Evolutionary conservation across 2,888 invertebrate species (phyloP), one percentile per base, ranked within the genome.

Genomic region (Caenorhabditis drosophilae): DNA sequence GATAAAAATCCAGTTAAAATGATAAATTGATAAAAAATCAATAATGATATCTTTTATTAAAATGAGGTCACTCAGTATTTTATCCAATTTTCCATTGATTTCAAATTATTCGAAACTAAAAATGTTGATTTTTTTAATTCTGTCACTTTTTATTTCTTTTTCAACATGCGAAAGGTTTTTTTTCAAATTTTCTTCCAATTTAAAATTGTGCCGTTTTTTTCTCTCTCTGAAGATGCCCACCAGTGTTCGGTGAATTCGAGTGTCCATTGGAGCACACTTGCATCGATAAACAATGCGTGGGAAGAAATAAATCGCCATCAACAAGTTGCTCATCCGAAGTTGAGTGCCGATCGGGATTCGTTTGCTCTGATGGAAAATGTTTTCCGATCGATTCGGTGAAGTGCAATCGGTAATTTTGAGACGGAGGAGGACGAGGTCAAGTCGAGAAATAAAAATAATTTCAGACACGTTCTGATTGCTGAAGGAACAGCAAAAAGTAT

Each of bases 211-310:
- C n/a, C n/a, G n/a, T n/a, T n/a, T n/a, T n/a, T n/a, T n/a, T n/a
- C n/a, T n/a, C n/a, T 31, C 31, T 45, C 4, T 45, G 4, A 44
- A 66, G 73, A 52, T 79, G 79, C 61, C 79, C 79, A 0, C 77
- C 76, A 16, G 58, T 81, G 15, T 77, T 75, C 35, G 80, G 80
- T 1, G 80, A 79, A 16, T 77, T 56, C 48, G 80, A 80, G 46
- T 80, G 80, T 62, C 80, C 80, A 0, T 22, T 58, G 3, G 72
- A 72, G 2, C 77, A 59, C 44, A 51, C 46, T 16, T 80, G 80
- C 48, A 63, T 67, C 27, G 66, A 79, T 3, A 74, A 67, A 36
- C 66, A 64, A 18, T 79, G 79, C 52, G 54, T 73, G 47, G 71
- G 70, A 16, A 59, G 64, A 25, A 64, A 63, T 35, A 71, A 61